Conservation (phyloP, 2,113 vertebrate species). For the Indicator indicator region DNA sequence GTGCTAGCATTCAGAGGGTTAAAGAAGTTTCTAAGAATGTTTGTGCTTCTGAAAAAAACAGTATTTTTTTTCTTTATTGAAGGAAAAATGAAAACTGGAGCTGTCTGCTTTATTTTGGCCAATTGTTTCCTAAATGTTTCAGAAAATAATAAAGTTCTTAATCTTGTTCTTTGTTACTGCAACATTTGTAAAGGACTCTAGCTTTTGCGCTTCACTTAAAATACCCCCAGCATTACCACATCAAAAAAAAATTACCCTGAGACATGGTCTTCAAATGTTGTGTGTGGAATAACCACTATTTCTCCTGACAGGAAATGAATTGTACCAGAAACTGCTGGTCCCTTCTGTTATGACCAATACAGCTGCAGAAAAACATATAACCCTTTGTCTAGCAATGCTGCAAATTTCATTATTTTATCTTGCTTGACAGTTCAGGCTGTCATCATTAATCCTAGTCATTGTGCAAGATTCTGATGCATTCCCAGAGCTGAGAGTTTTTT, state of each 20-base stretch:
- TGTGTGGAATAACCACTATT: neutral
- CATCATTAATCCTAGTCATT: constrained; percentile 24
- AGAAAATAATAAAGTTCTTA: neutral
- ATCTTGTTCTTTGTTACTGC: neutral
- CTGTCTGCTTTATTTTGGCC: neutral
- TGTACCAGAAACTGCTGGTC: neutral
- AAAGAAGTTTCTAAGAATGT: constrained; percentile 8
- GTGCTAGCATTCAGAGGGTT: neutral
- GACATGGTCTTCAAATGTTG: neutral
- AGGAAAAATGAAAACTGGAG: neutral
- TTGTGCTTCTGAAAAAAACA: neutral
- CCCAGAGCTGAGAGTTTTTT: neutral
- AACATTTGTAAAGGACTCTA: neutral
- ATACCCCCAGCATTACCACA: neutral
- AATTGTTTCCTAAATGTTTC: neutral
- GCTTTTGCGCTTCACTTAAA: neutral
- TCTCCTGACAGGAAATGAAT: neutral
- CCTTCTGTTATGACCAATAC: neutral
- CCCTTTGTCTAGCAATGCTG: constrained; percentile 17
- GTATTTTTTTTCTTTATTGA: neutral
- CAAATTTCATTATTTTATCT: constrained; percentile 17
- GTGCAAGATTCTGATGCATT: constrained; percentile 6
- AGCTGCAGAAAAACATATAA: neutral
- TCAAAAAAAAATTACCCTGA: neutral
- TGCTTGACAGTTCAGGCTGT: neutral